These are phyloP conservation scores for Germaria angustata DNA, from an alignment of 2,888 invertebrate species.

Conservation along the genomic window DNA sequence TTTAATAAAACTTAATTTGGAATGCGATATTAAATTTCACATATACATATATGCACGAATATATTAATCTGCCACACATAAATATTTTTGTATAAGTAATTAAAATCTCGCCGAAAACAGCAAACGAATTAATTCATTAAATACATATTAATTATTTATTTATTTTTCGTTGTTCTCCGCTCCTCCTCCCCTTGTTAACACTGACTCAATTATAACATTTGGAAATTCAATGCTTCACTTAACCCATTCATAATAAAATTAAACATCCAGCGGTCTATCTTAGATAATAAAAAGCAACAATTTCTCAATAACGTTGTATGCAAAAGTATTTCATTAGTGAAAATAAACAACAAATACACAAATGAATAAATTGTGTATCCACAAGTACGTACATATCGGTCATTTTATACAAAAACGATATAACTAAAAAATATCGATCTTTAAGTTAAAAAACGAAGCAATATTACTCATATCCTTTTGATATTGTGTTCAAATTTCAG, in stretches of 20 bases:
- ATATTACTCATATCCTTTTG: too few species aligned
- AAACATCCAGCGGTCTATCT: constrained; percentile 13
- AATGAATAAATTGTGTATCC: background rate
- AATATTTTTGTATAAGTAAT: background rate
- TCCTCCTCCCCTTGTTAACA: background rate
- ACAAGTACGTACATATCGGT: background rate
- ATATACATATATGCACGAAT: background rate
- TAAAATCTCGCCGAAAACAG: background rate
- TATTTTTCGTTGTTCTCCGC: background rate
- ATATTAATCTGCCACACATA: background rate
- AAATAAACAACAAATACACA: constrained; percentile 19
- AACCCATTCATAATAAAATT: constrained; percentile 9
- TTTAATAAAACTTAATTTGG: background rate
- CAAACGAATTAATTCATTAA: background rate
- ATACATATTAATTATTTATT: background rate
- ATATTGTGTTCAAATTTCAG: too few species aligned
- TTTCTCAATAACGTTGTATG: constrained; percentile 42
- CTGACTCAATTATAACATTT: constrained; percentile 20
- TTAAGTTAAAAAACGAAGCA: too few species aligned
- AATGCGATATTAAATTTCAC: background rate
- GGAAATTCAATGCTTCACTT: constrained; percentile 40
- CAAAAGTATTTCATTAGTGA: constrained; percentile 30
- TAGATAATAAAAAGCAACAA: background rate
- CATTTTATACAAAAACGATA: too few species aligned
- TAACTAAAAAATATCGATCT: too few species aligned